Evolutionary conservation across 2,797 vertebrate genomes (phyloP).

Genomic region (Sebastes trivittatus): DNA sequence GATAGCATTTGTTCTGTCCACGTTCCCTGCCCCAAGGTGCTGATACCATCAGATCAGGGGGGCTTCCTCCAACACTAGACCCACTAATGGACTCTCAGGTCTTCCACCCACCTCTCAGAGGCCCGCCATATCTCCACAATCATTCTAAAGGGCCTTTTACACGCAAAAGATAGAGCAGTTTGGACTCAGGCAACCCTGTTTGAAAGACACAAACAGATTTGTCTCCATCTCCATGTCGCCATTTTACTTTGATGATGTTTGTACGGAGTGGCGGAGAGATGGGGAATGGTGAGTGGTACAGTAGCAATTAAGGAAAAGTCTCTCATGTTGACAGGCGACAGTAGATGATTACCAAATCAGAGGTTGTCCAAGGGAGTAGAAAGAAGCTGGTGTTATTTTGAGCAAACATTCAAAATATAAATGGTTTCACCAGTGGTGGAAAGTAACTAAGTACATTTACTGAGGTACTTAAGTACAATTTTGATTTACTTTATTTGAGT

Average conservation of each 20-base stretch:
- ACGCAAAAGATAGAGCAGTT: slow-evolving; percentile 7
- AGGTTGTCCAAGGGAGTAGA: neutral
- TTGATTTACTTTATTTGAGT: too few species aligned
- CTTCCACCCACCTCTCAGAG: slow-evolving; percentile 44
- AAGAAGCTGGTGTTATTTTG: neutral
- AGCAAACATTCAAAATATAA: neutral
- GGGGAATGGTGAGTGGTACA: neutral
- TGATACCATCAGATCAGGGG: slow-evolving; percentile 76
- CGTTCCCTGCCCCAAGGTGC: slow-evolving; percentile 57
- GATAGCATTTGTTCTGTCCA: slow-evolving; percentile 64
- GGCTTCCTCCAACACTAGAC: slow-evolving; percentile 65
- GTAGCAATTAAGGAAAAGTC: neutral
- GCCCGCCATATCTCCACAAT: slow-evolving; percentile 60
- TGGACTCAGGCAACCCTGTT: slow-evolving; percentile 21
- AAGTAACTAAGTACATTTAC: too few species aligned
- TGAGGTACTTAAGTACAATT: too few species aligned
- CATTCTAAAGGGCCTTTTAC: slow-evolving; percentile 48
- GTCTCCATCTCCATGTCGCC: neutral
- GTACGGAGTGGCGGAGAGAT: neutral
- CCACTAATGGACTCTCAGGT: slow-evolving; percentile 73
- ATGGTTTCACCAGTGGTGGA: neutral
- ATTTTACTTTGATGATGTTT: slow-evolving; percentile 12
- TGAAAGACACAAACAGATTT: slow-evolving; percentile 8
- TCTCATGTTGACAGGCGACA: neutral
- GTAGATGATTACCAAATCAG: neutral